These are phyloP conservation scores for Oxycera nigricornis DNA, from an alignment of 2,888 invertebrate species.

Conservation along the genomic window DNA sequence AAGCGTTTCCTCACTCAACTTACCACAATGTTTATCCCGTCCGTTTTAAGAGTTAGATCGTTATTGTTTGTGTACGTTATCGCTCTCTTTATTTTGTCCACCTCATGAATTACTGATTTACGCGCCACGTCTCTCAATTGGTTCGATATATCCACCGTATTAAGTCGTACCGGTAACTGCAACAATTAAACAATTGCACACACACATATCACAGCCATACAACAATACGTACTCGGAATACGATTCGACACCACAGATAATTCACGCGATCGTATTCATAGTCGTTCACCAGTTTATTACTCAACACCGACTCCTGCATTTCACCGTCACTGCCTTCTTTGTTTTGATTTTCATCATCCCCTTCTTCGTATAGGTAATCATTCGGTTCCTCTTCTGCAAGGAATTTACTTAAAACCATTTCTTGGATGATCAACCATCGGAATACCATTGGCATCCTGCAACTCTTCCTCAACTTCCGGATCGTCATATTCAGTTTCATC, in stretches of 20 bases:
- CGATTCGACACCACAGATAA: constrained; percentile 85
- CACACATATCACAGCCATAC: not conserved
- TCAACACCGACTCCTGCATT: constrained; percentile 54
- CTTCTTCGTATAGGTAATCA: constrained; percentile 58
- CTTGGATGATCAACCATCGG: no score
- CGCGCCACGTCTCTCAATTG: constrained; percentile 74
- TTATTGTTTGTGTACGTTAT: constrained; percentile 77
- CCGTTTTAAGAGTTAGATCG: constrained; percentile 81
- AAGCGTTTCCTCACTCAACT: no score
- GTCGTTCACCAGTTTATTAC: constrained; percentile 59
- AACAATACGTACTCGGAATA: constrained; percentile 68
- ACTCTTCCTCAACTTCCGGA: constrained; percentile 68
- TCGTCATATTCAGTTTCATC: constrained; percentile 75
- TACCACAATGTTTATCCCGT: constrained; percentile 89
- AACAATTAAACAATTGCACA: constrained; percentile 39
- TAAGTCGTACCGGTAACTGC: constrained; percentile 67
- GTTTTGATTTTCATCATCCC: constrained; percentile 52
- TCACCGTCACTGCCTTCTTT: constrained; percentile 44
- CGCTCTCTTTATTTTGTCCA: constrained; percentile 81
- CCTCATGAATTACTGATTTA: constrained; percentile 80
- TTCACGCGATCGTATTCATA: constrained; percentile 80
- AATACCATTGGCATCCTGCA: constrained; percentile 59
- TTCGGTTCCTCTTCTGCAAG: constrained; percentile 41
- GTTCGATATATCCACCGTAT: constrained; percentile 77
- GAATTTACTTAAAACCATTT: constrained; percentile 8